phyloP scores from a whole-genome alignment of 2,797 vertebrate genomes.

The Coccyzus lansbergi region DNA sequence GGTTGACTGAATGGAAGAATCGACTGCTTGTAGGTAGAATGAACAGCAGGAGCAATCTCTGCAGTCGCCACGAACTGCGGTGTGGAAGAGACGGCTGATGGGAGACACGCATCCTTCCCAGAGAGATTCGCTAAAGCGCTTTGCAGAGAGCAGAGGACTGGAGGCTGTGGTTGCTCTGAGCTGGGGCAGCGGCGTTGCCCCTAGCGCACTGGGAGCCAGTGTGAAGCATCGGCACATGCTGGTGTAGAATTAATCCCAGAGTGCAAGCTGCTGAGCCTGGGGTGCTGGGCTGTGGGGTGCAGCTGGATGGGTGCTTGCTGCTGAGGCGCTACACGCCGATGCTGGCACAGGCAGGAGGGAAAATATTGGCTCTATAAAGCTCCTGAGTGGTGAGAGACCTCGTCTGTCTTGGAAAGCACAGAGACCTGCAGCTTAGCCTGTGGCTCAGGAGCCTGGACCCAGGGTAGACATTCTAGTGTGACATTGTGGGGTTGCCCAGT shows the following conservation, averaged over 20 bases:
- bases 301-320: not conserved
- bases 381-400: not conserved
- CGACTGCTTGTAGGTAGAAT: not conserved
- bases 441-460: not conserved
- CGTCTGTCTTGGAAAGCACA: fast-evolving
- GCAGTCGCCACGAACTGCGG: not conserved
- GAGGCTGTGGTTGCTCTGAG: fast-evolving
- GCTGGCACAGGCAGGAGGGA: not conserved
- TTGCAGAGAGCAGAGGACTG: not conserved
- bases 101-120: not conserved
- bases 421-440: not conserved
- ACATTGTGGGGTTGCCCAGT: fast-evolving
- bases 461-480: not conserved
- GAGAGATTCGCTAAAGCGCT: not conserved
- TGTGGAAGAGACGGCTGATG: not conserved
- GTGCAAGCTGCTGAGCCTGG: not conserved
- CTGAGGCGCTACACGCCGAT: not conserved
- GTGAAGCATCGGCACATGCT: not conserved
- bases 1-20: not conserved
- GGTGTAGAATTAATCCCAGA: not conserved
- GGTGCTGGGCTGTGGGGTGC: not conserved
- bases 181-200: not conserved
- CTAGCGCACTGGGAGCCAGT: not conserved
- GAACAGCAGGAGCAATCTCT: not conserved
- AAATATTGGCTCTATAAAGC: not conserved